Evolutionary conservation across 2,888 invertebrate genomes (phyloP).

Genomic region (Cerastis rubricosa): DNA sequence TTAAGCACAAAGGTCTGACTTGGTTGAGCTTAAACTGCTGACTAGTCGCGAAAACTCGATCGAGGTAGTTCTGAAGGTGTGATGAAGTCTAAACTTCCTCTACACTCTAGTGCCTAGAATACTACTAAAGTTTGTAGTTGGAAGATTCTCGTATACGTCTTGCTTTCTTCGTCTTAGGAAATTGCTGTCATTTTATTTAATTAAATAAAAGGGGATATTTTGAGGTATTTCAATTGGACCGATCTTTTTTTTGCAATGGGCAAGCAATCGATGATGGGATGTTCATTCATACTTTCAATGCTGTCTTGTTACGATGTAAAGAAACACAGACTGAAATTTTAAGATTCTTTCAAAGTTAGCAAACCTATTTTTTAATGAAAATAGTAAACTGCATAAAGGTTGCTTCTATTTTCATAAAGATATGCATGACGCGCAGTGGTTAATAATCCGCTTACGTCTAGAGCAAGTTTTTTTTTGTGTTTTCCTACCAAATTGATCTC

Average conservation of each 20-base stretch:
- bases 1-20: constrained; percentile 37
- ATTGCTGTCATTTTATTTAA: constrained; percentile 18
- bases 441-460: neutral
- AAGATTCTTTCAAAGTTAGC: too few species aligned
- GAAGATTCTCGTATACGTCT: neutral
- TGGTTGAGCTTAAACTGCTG: constrained; percentile 39
- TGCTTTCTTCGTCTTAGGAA: constrained; percentile 1
- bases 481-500: neutral
- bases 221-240: neutral
- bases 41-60: constrained; percentile 12
- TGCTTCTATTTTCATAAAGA: neutral
- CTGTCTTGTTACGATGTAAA: neutral
- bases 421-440: neutral
- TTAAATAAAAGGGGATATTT: neutral
- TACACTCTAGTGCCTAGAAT: neutral
- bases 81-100: constrained; percentile 32
- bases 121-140: constrained; percentile 21
- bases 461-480: neutral
- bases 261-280: too few species aligned
- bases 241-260: neutral
- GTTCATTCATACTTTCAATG: too few species aligned
- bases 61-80: constrained; percentile 31
- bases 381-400: neutral
- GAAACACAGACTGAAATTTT: too few species aligned
- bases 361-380: too few species aligned